Conservation (phyloP, 2,888 invertebrate genomes). For the Eupithecia insigniata region DNA sequence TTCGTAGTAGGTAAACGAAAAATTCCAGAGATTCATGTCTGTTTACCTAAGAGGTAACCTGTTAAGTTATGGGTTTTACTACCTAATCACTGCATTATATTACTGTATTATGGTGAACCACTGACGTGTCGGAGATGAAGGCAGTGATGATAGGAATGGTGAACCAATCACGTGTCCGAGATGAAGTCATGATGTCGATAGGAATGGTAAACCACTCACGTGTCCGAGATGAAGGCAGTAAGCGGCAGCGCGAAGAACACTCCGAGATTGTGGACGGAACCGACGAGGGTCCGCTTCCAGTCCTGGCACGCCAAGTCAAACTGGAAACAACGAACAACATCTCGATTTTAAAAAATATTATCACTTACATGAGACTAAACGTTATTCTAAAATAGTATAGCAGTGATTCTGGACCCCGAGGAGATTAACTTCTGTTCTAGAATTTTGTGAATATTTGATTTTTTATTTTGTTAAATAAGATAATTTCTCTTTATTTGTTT, state of each 20-base stretch:
- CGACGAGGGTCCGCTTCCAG: conserved; percentile 84
- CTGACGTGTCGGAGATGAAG: conserved; percentile 82
- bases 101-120: conserved; percentile 9
- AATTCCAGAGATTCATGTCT: no score
- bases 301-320: conserved; percentile 71
- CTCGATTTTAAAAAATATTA: background rate
- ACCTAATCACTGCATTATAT: no score
- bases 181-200: conserved; percentile 67
- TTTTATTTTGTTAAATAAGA: no score
- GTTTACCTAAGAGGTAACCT: no score
- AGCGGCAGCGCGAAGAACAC: conserved; percentile 81
- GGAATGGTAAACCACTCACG: conserved; percentile 61
- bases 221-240: conserved; percentile 82
- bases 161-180: conserved; percentile 79
- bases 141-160: conserved; percentile 49
- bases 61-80: no score
- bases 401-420: no score
- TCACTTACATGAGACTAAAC: no score
- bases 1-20: no score
- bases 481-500: no score
- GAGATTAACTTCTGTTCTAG: no score
- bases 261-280: conserved; percentile 83
- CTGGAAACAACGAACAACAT: conserved; percentile 56
- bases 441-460: no score
- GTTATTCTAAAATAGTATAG: no score